These are phyloP conservation scores for Mustelus asterias DNA, from an alignment of 2,113 vertebrate genomes.

Conservation along the genomic window DNA sequence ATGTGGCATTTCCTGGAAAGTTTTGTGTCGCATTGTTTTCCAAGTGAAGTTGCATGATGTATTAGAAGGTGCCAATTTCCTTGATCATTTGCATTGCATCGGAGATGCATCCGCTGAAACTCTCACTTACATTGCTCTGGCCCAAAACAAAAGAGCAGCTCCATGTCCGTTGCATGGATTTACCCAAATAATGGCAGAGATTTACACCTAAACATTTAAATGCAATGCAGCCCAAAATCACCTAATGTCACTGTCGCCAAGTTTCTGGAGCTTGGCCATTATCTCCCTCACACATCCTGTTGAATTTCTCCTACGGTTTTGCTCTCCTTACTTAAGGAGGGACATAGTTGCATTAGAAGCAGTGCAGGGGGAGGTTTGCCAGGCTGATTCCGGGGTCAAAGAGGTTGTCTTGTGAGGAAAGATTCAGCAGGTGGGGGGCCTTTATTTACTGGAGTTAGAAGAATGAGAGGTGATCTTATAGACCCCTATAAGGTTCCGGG, in stretches of 20 bases:
- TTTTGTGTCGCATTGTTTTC: background rate
- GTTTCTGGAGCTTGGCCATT: background rate
- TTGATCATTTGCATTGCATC: background rate
- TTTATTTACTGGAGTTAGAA: background rate
- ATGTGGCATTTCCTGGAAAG: background rate
- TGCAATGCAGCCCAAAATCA: background rate
- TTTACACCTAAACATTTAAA: background rate
- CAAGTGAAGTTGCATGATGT: background rate
- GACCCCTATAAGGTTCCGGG: background rate
- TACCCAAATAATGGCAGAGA: background rate
- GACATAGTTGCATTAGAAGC: background rate
- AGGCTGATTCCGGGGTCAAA: background rate
- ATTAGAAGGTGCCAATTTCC: background rate
- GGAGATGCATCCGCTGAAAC: background rate
- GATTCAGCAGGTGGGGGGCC: background rate
- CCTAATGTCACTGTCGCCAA: background rate
- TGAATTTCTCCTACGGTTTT: background rate
- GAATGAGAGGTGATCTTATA: background rate
- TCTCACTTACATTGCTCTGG: background rate
- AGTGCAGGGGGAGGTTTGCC: background rate
- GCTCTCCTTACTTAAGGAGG: too few relatives aligned
- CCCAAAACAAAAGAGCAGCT: background rate
- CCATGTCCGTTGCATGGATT: background rate
- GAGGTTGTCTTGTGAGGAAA: background rate
- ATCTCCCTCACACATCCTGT: background rate